Conservation (phyloP, 2,888 invertebrate genomes). For the Dynastes hyllus region DNA sequence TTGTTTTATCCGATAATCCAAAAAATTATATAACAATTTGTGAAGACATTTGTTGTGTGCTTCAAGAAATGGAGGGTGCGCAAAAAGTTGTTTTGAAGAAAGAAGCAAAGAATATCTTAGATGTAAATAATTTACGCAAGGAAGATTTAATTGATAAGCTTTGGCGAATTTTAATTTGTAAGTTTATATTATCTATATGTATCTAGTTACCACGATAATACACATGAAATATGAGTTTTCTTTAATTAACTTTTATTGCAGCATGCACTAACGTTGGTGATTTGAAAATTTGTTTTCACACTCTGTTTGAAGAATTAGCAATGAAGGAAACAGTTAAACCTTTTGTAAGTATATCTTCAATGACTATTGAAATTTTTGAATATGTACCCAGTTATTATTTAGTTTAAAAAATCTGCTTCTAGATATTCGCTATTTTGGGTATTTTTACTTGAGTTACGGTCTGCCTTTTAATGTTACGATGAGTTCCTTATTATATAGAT, state of each 20-base stretch:
- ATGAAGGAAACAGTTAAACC: conserved; percentile 38
- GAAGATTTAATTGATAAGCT: conserved; percentile 54
- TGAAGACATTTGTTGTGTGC: conserved; percentile 31
- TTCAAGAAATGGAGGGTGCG: conserved; percentile 21
- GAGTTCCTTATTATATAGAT: too few relatives aligned
- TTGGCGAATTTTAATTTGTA: conserved; percentile 55
- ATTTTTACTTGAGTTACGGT: too few relatives aligned
- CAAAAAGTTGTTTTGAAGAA: conserved; percentile 2
- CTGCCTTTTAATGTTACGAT: too few relatives aligned
- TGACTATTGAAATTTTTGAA: too few relatives aligned
- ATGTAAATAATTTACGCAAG: conserved; percentile 44
- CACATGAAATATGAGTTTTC: too few relatives aligned
- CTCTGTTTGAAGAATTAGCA: conserved; percentile 56
- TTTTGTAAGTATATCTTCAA: conserved; percentile 51
- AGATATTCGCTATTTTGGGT: too few relatives aligned
- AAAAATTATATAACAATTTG: conserved; percentile 36
- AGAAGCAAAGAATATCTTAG: conserved; percentile 12
- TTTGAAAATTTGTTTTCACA: conserved; percentile 54
- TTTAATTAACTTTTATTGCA: conserved; percentile 39
- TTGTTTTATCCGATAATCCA: conserved; percentile 15
- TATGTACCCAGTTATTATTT: too few relatives aligned
- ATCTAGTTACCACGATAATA: too few relatives aligned
- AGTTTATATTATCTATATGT: conserved; percentile 20
- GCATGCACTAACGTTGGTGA: conserved; percentile 55
- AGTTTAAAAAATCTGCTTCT: conserved; percentile 9